Evolutionary conservation across 2,797 vertebrate genomes (phyloP), one percentile per base, ranked within the genome.

Genomic region (Parauchenoglanis ngamensis): DNA sequence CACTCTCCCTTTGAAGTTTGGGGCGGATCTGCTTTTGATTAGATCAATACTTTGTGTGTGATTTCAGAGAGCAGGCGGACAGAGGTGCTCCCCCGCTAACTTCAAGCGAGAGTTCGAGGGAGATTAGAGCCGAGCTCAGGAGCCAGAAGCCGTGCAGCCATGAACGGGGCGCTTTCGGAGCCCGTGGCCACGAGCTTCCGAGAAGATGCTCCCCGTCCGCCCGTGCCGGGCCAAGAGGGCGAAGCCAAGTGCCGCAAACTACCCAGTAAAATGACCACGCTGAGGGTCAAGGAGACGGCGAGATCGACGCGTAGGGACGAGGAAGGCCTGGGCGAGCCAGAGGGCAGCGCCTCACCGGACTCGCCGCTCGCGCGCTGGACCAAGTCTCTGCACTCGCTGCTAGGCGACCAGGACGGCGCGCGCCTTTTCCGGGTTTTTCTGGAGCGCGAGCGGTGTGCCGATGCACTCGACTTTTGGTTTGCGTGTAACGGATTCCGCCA

Each of bases 401-500:
- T 99, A 88, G 98, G 97, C 10, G 98, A 99, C 93, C 98, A 98
- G 93, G 98, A 99, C 87, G 98, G 98, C 35, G 97, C 98, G 85
- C 96, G 97, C 77, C 97, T 99, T 83, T 99, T 98, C 89, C 94
- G 97, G 94, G 97, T 96, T 89, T 99, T 98, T 92, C 92, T 99
- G 96, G 97, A 98, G 94, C 95, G 96, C 85, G 98, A 98, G 93
- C 97, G 97, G 92, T 98, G 97, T 35, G 98, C 97, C 90, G 98
- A 99, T 93, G 94, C 97, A 40, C 94, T 99, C 91, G 98, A 99
- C 94, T 99, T 99, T 89, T 99, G 98, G 98, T 99, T 98, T 87
- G 98, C 98, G 93, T 99, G 98, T 95, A 99, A 98, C 70, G 98
- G 98, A 57, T 99, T 99, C 96, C 95, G 98, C 94, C 98, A 97